Percentiles rank a stretch among this genome's conserved stretches.
phyloP scores from a whole-genome alignment of 2,888 invertebrate genomes.

The Epistrophe grossulariae region DNA sequence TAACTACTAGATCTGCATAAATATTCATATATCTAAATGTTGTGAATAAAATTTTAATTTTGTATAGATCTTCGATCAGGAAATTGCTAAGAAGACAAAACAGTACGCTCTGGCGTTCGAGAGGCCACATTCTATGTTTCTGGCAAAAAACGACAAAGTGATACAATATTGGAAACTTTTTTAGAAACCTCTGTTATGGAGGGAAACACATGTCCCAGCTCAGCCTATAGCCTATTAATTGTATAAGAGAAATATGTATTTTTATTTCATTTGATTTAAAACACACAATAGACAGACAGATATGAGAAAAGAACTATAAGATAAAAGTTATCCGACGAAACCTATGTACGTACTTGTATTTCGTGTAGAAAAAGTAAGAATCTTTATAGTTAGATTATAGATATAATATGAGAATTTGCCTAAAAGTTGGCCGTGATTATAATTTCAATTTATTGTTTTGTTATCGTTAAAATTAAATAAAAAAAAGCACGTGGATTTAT shows the following conservation, averaged over 20 bases:
- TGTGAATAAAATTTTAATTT: background rate
- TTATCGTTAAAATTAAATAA: constrained; percentile 63
- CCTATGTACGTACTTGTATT: constrained; percentile 61
- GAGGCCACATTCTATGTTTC: constrained; percentile 87
- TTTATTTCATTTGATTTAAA: constrained; percentile 59
- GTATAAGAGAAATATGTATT: constrained; percentile 57
- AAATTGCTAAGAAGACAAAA: constrained; percentile 90
- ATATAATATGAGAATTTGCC: constrained; percentile 61
- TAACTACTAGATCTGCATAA: background rate
- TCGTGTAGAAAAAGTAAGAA: constrained; percentile 60
- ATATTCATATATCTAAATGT: background rate
- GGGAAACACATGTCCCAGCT: constrained; percentile 38
- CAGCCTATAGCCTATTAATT: constrained; percentile 53
- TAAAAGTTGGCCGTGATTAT: constrained; percentile 68
- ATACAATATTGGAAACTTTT: constrained; percentile 88
- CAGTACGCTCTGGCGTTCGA: constrained; percentile 91
- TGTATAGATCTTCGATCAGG: constrained; percentile 89
- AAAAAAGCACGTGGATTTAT: constrained; percentile 55
- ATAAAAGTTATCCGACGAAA: constrained; percentile 12
- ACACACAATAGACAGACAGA: constrained; percentile 25
- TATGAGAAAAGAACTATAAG: constrained; percentile 36
- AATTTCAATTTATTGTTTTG: constrained; percentile 61
- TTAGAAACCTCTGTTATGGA: constrained; percentile 71
- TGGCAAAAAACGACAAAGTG: constrained; percentile 87
- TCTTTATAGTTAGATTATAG: constrained; percentile 66